Evolutionary conservation across 2,113 vertebrate species (phyloP).

Genomic region (Propithecus coquereli): DNA sequence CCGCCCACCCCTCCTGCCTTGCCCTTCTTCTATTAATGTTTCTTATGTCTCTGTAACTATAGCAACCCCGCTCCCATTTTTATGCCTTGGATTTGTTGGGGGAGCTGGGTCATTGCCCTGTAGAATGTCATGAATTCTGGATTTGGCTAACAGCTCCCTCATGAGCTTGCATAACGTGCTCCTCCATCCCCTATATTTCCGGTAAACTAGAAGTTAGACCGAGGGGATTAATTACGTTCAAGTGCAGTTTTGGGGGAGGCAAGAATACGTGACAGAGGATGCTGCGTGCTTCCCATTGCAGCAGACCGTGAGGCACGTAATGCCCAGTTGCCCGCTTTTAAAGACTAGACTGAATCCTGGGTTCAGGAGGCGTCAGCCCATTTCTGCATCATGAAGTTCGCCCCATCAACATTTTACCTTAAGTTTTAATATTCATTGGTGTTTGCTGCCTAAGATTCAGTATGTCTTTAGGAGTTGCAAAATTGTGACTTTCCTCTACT

Average conservation of each 20-base stretch:
- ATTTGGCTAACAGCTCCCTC: not conserved
- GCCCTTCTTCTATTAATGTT: not conserved
- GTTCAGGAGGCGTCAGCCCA: not conserved
- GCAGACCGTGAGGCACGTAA: not conserved
- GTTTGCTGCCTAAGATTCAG: not conserved
- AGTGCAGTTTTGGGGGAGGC: not conserved
- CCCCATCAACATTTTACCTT: not conserved
- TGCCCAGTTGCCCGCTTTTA: not conserved
- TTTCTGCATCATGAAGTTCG: not conserved
- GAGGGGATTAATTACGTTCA: not conserved
- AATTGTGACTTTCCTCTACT: not conserved
- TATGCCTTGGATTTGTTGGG: not conserved
- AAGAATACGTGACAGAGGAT: not conserved
- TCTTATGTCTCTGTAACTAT: not conserved
- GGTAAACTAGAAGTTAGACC: not conserved
- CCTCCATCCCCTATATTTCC: not conserved
- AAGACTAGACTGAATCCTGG: not conserved
- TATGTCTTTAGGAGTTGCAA: not conserved
- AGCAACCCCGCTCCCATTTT: not conserved
- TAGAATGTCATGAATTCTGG: not conserved
- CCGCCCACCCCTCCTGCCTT: no score
- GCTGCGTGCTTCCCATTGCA: not conserved
- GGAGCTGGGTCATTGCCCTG: not conserved
- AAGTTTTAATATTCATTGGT: not conserved
- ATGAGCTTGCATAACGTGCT: not conserved